These are phyloP conservation scores for Buceros bicornis DNA, from an alignment of 2,797 vertebrate genomes.

Conservation along the genomic window DNA sequence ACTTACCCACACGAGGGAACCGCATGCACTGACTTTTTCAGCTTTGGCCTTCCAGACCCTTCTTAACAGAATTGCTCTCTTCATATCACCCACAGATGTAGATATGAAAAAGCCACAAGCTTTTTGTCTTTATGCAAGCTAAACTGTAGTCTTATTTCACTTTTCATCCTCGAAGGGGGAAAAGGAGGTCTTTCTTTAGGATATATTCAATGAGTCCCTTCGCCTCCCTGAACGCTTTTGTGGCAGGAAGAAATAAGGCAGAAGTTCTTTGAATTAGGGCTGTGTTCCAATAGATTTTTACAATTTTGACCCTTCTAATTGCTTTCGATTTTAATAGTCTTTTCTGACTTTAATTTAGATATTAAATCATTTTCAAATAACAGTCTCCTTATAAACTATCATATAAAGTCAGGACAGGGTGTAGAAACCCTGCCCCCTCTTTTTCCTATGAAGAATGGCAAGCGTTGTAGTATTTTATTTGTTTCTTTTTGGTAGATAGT, in stretches of 20 bases:
- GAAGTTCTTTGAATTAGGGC: conserved; percentile 38
- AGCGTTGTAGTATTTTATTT: background rate
- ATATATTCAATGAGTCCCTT: conserved; percentile 44
- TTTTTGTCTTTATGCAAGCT: conserved; percentile 35
- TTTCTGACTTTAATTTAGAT: conserved; percentile 8
- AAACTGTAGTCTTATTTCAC: conserved; percentile 25
- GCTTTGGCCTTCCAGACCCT: background rate
- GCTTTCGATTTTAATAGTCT: background rate
- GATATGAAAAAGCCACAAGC: conserved; percentile 10
- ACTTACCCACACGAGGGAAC: background rate
- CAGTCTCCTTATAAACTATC: background rate
- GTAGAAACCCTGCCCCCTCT: background rate
- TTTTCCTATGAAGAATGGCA: background rate
- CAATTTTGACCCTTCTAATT: background rate
- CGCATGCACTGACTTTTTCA: background rate
- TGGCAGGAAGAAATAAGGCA: conserved; percentile 23
- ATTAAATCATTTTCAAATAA: background rate
- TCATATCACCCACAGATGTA: background rate
- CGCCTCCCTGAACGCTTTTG: background rate
- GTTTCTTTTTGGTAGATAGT: background rate
- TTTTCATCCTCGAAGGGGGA: background rate
- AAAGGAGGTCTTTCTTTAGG: background rate
- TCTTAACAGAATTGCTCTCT: background rate
- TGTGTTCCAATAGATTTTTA: conserved; percentile 43
- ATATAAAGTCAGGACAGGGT: background rate